These are phyloP conservation scores for Dastarcus helophoroides DNA, from an alignment of 2,888 invertebrate genomes.

Conservation along the genomic window DNA sequence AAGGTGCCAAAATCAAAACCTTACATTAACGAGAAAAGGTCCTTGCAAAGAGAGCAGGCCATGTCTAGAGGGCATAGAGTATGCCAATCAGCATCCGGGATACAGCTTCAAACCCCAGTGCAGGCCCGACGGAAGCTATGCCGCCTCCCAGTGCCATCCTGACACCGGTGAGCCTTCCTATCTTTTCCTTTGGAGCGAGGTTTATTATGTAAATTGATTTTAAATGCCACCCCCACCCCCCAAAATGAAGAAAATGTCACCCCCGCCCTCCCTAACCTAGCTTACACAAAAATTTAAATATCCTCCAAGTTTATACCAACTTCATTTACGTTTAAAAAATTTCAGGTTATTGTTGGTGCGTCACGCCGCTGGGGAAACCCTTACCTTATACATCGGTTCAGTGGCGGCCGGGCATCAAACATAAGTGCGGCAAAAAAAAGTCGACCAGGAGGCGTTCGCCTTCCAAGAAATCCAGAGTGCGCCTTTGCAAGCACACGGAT, in stretches of 20 bases:
- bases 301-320: too few relatives aligned
- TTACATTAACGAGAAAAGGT: slow-evolving; percentile 62
- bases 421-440: slow-evolving; percentile 49
- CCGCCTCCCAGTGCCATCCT: slow-evolving; percentile 73
- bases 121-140: slow-evolving; percentile 71
- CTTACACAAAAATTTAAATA: too few relatives aligned
- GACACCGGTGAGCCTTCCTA: too few relatives aligned
- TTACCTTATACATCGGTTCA: slow-evolving; percentile 68
- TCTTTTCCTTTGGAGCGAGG: slow-evolving; percentile 26
- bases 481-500: slow-evolving; percentile 56
- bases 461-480: slow-evolving; percentile 34
- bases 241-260: too few relatives aligned
- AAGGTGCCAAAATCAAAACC: slow-evolving; percentile 63
- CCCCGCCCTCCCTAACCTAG: too few relatives aligned
- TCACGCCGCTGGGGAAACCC: slow-evolving; percentile 71
- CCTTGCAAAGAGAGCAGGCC: slow-evolving; percentile 55
- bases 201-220: background rate
- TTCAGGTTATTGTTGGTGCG: slow-evolving; percentile 83
- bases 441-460: slow-evolving; percentile 45
- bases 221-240: background rate
- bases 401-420: slow-evolving; percentile 44
- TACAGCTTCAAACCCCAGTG: slow-evolving; percentile 61
- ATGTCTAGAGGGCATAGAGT: slow-evolving; percentile 24
- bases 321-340: too few relatives aligned
- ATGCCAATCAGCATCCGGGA: slow-evolving; percentile 16